A percentile compares a stretch with the other conserved stretches of the same genome.
phyloP scores from a whole-genome alignment of 2,113 vertebrate genomes.

The Isichthys henryi region DNA sequence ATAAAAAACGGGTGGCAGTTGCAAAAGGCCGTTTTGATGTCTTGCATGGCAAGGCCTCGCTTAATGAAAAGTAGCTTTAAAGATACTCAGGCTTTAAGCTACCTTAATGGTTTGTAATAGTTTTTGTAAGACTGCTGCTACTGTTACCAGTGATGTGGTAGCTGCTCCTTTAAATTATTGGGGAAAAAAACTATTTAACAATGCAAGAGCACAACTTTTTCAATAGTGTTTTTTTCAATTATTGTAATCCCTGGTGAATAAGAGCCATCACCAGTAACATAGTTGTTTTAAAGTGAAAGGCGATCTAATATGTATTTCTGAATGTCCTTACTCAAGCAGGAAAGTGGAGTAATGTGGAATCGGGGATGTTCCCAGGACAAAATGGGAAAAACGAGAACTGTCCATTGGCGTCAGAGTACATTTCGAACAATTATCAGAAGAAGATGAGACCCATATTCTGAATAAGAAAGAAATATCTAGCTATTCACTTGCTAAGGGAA shows the following conservation, averaged over 20 bases:
- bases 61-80: conserved; percentile 30
- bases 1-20: conserved; percentile 23
- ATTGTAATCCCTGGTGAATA: background rate
- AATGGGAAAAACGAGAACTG: background rate
- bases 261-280: background rate
- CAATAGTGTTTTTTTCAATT: background rate
- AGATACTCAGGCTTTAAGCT: conserved; percentile 30
- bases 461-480: background rate
- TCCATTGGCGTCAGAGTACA: background rate
- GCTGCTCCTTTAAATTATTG: background rate
- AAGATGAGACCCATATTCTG: background rate
- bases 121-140: background rate
- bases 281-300: background rate
- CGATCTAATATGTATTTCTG: background rate
- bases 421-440: background rate
- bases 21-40: conserved; percentile 30
- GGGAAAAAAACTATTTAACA: background rate
- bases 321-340: background rate
- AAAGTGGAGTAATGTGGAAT: background rate
- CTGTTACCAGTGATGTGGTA: background rate
- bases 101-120: conserved; percentile 27
- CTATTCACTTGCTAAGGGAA: background rate
- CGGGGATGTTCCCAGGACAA: background rate
- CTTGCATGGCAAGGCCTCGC: conserved; percentile 20
- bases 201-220: background rate